These are phyloP conservation scores for Numenius arquata DNA, from an alignment of 2,113 vertebrate genomes.

Conservation along the genomic window DNA sequence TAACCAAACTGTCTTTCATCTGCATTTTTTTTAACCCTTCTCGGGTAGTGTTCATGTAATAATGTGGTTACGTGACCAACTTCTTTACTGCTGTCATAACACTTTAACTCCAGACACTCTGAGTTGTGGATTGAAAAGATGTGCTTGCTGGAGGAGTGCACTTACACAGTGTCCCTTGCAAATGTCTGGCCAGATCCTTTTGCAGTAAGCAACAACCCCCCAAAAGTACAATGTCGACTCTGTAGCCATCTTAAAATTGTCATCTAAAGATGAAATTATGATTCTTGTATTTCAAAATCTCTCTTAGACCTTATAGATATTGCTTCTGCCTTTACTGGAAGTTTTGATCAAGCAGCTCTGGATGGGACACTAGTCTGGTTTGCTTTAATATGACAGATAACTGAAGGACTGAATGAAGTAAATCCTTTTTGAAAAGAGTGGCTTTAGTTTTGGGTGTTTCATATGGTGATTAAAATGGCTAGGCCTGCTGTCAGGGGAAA, in stretches of 20 bases:
- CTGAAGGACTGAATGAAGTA: background rate
- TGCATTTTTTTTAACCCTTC: background rate
- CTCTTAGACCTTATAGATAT: background rate
- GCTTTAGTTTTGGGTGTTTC: constrained; percentile 13
- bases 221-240: background rate
- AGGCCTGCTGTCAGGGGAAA: background rate
- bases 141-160: background rate
- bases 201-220: background rate
- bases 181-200: background rate
- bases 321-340: background rate
- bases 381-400: background rate
- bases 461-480: background rate
- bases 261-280: background rate
- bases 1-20: background rate
- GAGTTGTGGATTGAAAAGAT: background rate
- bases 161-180: background rate
- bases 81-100: background rate
- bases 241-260: background rate
- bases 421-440: background rate
- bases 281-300: background rate
- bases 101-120: background rate
- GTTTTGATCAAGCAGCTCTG: background rate
- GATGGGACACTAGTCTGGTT: background rate
- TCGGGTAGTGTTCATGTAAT: background rate
- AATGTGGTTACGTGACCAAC: background rate